A percentile compares a stretch with the other conserved stretches of the same genome.
phyloP scores from a whole-genome alignment of 2,113 vertebrate genomes.

The Catharus minimus region DNA sequence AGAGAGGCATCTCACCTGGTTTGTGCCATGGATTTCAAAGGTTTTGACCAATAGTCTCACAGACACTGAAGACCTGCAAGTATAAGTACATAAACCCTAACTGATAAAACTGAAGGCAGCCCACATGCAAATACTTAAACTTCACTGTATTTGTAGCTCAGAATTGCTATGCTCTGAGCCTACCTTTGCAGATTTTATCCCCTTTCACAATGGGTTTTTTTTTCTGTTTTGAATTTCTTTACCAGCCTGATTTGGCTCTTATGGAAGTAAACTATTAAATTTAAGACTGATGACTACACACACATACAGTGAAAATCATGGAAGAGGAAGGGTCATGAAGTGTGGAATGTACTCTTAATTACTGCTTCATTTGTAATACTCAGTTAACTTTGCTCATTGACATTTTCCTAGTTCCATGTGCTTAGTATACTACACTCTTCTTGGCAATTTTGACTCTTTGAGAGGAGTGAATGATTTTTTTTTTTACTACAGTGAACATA shows the following conservation, averaged over 20 bases:
- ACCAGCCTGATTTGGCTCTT: neutral
- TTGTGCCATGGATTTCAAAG: neutral
- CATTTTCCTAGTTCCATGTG: neutral
- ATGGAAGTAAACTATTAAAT: neutral
- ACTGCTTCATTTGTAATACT: neutral
- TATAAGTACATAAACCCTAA: neutral
- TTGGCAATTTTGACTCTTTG: neutral
- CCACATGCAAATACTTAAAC: neutral
- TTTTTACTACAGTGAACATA: neutral
- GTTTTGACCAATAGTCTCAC: neutral
- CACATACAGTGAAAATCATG: neutral
- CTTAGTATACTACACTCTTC: neutral
- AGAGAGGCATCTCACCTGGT: neutral
- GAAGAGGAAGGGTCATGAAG: neutral
- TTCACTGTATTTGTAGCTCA: neutral
- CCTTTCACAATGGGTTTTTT: neutral
- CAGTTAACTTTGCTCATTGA: neutral
- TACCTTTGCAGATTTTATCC: neutral
- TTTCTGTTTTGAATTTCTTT: neutral
- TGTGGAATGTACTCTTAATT: neutral
- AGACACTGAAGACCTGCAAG: neutral
- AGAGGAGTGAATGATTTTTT: neutral
- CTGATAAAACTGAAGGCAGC: neutral
- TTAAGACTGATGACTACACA: neutral
- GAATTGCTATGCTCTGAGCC: fast-evolving